These are phyloP conservation scores for Octopus sinensis DNA, from an alignment of 1,140 invertebrate genomes.

Conservation along the genomic window DNA sequence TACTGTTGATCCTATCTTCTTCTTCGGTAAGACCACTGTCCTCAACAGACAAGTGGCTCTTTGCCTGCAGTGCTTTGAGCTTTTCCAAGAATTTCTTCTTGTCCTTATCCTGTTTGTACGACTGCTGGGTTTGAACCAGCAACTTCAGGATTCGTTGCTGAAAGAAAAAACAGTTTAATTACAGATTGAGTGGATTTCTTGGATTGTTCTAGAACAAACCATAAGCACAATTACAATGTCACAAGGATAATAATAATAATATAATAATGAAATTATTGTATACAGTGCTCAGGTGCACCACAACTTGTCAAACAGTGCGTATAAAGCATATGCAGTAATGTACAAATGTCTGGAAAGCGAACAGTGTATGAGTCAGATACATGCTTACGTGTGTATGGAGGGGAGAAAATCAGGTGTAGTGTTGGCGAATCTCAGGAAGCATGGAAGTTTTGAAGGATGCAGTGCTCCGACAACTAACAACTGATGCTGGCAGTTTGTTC, in stretches of 20 bases:
- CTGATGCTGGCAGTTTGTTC: no score
- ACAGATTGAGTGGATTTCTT: no score
- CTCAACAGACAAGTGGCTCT: slow-evolving; percentile 25
- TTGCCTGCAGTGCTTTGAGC: slow-evolving; percentile 28
- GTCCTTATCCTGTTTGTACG: slow-evolving; percentile 34
- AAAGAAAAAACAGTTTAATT: slow-evolving; percentile 2
- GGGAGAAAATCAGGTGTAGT: no score
- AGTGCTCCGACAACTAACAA: no score
- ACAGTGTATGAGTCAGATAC: no score
- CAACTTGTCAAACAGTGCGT: background rate
- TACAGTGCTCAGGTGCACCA: slow-evolving; percentile 2
- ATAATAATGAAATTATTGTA: background rate
- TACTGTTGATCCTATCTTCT: slow-evolving; percentile 27
- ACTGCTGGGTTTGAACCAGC: slow-evolving; percentile 36
- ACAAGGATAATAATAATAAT: no score
- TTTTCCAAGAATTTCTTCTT: slow-evolving; percentile 34
- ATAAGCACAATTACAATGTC: no score
- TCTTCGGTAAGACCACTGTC: slow-evolving; percentile 35
- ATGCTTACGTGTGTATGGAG: no score
- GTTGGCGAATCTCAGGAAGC: no score
- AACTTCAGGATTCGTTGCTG: slow-evolving; percentile 16
- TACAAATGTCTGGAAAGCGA: no score
- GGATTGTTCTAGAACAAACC: no score
- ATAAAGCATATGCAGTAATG: background rate
- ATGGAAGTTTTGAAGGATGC: no score